phyloP scores from a whole-genome alignment of 1,140 invertebrate species.

The Hypsibius dujardini region DNA sequence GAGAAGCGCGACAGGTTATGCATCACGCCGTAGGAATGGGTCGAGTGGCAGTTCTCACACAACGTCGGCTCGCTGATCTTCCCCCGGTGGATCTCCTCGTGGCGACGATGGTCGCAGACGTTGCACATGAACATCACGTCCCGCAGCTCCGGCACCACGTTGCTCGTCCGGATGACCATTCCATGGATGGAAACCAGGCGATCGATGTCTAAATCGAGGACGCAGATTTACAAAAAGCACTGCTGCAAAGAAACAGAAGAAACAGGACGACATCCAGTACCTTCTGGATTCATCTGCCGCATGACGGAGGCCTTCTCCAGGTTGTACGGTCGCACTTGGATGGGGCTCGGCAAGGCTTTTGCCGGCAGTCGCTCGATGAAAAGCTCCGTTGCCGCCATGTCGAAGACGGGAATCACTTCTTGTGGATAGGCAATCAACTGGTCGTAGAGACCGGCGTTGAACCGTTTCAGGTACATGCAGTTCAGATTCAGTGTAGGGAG shows the following conservation, averaged over 20 bases:
- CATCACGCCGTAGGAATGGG: slow-evolving; percentile 74
- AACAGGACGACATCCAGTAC: slow-evolving; percentile 32
- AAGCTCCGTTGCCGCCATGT: slow-evolving; percentile 91
- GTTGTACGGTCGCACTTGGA: slow-evolving; percentile 93
- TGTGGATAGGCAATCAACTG: slow-evolving; percentile 89
- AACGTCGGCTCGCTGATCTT: slow-evolving; percentile 82
- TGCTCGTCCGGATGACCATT: slow-evolving; percentile 90
- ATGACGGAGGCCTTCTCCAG: slow-evolving; percentile 79
- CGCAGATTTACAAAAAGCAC: slow-evolving; percentile 18
- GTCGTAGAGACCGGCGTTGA: slow-evolving; percentile 66
- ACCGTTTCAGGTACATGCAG: slow-evolving; percentile 71
- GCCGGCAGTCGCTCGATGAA: slow-evolving; percentile 83
- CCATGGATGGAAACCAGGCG: slow-evolving; percentile 87
- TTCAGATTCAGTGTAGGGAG: slow-evolving; percentile 89
- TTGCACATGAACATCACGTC: slow-evolving; percentile 90
- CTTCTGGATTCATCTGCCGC: slow-evolving; percentile 87
- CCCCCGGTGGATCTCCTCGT: slow-evolving; percentile 63
- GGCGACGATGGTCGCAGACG: slow-evolving; percentile 60
- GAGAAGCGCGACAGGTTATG: slow-evolving; percentile 91
- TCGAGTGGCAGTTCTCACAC: slow-evolving; percentile 80
- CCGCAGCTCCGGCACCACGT: slow-evolving; percentile 91
- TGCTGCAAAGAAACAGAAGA: no score
- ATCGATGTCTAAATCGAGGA: slow-evolving; percentile 63
- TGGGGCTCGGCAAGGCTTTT: slow-evolving; percentile 63
- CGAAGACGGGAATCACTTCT: slow-evolving; percentile 90